Conservation (phyloP, 1,140 invertebrate species). For the Globodera ellingtonae region DNA sequence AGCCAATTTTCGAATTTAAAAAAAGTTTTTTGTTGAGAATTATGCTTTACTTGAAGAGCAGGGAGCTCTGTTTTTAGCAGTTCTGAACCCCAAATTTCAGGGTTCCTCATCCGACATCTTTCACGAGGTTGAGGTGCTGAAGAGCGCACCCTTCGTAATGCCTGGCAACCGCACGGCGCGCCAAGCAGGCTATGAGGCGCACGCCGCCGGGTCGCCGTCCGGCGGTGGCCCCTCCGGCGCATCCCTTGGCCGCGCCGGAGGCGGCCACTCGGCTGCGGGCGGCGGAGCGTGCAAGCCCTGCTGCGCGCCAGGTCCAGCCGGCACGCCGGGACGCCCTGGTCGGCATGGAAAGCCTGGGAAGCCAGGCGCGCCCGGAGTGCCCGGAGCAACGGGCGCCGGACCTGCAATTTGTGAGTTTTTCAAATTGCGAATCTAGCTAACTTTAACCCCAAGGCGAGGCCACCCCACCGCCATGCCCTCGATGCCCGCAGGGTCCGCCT, state of each 20-base stretch:
- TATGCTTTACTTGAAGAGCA: too few species aligned
- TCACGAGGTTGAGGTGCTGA: constrained; percentile 26
- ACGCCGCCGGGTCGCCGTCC: background rate
- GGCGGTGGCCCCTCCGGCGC: constrained; percentile 3
- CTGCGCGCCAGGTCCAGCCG: constrained; percentile 16
- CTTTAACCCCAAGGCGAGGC: background rate
- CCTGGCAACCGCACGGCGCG: background rate
- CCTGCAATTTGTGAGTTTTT: constrained; percentile 28
- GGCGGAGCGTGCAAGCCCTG: constrained; percentile 21
- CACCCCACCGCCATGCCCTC: constrained; percentile 46
- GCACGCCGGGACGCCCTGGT: constrained; percentile 20
- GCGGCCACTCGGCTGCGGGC: background rate
- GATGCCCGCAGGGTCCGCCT: constrained; percentile 41
- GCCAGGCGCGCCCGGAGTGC: constrained; percentile 39
- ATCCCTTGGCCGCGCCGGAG: background rate
- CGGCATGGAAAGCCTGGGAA: constrained; percentile 15
- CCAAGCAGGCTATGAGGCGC: constrained; percentile 15
- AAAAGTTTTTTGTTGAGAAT: too few species aligned
- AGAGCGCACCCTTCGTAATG: constrained; percentile 16
- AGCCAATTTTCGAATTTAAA: too few species aligned
- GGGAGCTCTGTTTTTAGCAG: background rate
- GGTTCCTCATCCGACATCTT: constrained; percentile 26
- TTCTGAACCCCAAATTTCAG: background rate
- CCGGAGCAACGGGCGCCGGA: constrained; percentile 30
- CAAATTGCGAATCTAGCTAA: background rate